Conservation (phyloP, 1,140 invertebrate genomes). For the Andricus grossulariae region DNA sequence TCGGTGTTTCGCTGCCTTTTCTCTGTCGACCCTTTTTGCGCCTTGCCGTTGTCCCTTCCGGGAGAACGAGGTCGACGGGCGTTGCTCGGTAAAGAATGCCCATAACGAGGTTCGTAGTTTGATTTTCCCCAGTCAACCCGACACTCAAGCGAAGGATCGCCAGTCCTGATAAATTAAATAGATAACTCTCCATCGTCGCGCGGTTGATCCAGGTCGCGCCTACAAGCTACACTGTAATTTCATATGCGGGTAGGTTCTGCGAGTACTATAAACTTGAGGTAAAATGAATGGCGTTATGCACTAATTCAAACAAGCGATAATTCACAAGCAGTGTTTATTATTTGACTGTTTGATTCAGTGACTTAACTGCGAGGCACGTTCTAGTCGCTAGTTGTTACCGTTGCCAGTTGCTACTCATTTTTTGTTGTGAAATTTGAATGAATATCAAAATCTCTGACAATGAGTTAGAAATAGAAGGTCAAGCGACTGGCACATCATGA, state of each 20-base stretch:
- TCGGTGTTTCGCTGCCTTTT: slow-evolving; percentile 40
- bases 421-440: no score
- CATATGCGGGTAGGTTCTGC: slow-evolving; percentile 19
- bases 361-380: no score
- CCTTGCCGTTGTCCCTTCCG: slow-evolving; percentile 44
- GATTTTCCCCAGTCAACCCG: slow-evolving; percentile 32
- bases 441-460: no score
- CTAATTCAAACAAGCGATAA: not conserved
- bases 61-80: slow-evolving; percentile 40
- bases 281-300: not conserved
- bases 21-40: slow-evolving; percentile 34
- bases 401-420: no score
- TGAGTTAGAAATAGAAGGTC: no score
- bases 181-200: slow-evolving; percentile 50
- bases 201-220: slow-evolving; percentile 10
- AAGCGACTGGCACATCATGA: no score
- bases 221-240: slow-evolving; percentile 39
- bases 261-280: not conserved
- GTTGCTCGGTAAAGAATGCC: slow-evolving; percentile 30
- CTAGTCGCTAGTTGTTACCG: no score
- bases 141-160: not conserved
- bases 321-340: no score
- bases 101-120: slow-evolving; percentile 27
- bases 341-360: no score
- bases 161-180: slow-evolving; percentile 48